Percentiles rank a stretch among this genome's conserved stretches.
phyloP scores from a whole-genome alignment of 2,888 invertebrate genomes.

The Drosophila fulvimacula region DNA sequence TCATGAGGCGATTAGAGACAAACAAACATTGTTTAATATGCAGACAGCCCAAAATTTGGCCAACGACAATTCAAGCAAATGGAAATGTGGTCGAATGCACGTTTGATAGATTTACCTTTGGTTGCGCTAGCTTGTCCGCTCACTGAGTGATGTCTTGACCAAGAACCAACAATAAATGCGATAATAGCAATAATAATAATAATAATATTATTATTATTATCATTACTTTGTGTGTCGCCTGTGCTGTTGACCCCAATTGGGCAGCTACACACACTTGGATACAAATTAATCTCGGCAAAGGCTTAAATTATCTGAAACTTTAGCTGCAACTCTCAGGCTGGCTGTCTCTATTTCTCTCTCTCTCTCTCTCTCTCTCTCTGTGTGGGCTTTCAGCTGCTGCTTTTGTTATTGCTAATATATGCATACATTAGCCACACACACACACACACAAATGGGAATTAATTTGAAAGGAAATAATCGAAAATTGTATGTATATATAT shows the following conservation, averaged over 20 bases:
- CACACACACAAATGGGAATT: slow-evolving; percentile 13
- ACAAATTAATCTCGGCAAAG: slow-evolving; percentile 11
- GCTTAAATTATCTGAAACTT: slow-evolving; percentile 9
- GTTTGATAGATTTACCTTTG: neutral
- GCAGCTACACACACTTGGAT: slow-evolving; percentile 3
- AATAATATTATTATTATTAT: neutral
- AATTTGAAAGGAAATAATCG: slow-evolving; percentile 43
- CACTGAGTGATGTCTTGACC: neutral
- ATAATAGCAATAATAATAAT: slow-evolving; percentile 1
- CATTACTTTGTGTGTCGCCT: neutral
- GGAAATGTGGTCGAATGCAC: neutral
- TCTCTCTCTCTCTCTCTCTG: slow-evolving; percentile 6
- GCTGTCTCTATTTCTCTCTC: neutral
- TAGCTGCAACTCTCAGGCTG: neutral
- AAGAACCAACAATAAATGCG: neutral
- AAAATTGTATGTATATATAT: slow-evolving; percentile 58
- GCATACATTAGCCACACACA: slow-evolving; percentile 50
- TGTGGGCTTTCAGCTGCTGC: slow-evolving; percentile 10
- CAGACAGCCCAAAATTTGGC: neutral
- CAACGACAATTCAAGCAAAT: neutral
- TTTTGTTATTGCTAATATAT: slow-evolving; percentile 54
- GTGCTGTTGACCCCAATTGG: slow-evolving; percentile 3
- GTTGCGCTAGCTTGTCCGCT: too few species aligned
- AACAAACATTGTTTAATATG: slow-evolving; percentile 10
- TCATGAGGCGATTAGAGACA: slow-evolving; percentile 15